Evolutionary conservation across 2,888 invertebrate species (phyloP).

Genomic region (Nymphalis c-album): DNA sequence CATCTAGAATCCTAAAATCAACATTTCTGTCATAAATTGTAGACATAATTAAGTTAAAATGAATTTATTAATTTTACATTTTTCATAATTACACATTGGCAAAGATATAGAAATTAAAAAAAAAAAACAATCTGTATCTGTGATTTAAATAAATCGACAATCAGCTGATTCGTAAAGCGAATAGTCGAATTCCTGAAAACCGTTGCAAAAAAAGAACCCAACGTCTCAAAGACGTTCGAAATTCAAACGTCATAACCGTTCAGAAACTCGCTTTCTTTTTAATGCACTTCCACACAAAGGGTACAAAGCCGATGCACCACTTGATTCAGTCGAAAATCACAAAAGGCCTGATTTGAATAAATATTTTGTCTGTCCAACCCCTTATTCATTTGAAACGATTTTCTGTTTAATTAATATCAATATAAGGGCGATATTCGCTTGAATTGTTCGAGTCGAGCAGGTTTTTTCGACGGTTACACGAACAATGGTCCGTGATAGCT

Average conservation of each 20-base stretch:
- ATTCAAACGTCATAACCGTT: constrained; percentile 29
- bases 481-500: constrained; percentile 6
- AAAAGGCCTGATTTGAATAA: constrained; percentile 36
- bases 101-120: too few relatives aligned
- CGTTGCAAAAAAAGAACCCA: constrained; percentile 28
- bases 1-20: too few relatives aligned
- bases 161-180: background rate
- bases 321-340: constrained; percentile 38
- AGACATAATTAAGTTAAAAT: too few relatives aligned
- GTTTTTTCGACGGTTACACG: constrained; percentile 22
- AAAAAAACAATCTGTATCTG: too few relatives aligned
- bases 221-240: constrained; percentile 16
- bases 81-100: too few relatives aligned
- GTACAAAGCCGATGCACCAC: constrained; percentile 39
- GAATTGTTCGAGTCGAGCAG: constrained; percentile 1
- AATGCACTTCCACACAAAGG: constrained; percentile 34
- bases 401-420: background rate
- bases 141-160: background rate
- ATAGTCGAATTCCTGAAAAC: constrained; percentile 2
- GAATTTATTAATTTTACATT: too few relatives aligned
- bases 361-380: constrained; percentile 22
- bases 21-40: too few relatives aligned
- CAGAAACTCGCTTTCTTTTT: constrained; percentile 34
- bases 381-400: constrained; percentile 17
- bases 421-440: too few relatives aligned